Conservation (phyloP, 2,888 invertebrate genomes). For the Peribatodes rhomboidaria region DNA sequence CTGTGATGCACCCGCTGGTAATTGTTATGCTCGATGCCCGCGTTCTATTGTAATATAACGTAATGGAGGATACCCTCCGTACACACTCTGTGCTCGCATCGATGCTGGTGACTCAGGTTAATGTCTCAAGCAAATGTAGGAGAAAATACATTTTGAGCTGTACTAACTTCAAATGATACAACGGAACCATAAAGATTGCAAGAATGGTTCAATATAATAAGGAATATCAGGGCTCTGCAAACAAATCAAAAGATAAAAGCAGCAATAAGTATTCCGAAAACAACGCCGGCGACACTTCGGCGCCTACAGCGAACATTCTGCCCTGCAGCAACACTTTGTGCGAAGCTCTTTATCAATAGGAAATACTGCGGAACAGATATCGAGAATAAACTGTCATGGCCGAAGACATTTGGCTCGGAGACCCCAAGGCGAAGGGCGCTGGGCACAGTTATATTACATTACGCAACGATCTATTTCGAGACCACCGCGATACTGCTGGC, state of each 20-base stretch:
- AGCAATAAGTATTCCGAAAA: conserved; percentile 21
- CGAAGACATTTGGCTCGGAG: conserved; percentile 61
- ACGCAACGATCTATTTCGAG: conserved; percentile 48
- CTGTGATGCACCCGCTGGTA: conserved; percentile 47
- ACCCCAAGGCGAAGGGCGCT: conserved; percentile 65
- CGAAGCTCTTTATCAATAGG: conserved; percentile 43
- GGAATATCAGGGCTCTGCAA: conserved; percentile 7
- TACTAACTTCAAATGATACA: not conserved
- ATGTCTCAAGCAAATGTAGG: not conserved
- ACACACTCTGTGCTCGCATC: not conserved
- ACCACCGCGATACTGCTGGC: conserved; percentile 45
- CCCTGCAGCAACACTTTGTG: conserved; percentile 13
- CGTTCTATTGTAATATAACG: conserved; percentile 45
- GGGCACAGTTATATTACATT: conserved; percentile 49
- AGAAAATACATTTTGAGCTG: conserved; percentile 4
- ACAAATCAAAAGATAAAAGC: conserved; percentile 29
- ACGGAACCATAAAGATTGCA: conserved; percentile 11
- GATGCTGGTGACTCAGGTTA: not conserved
- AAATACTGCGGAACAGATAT: conserved; percentile 37
- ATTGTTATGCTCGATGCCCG: conserved; percentile 49
- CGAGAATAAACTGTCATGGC: conserved; percentile 48
- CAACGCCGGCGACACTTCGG: conserved; percentile 26
- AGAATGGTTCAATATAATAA: conserved; percentile 9
- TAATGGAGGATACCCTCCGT: conserved; percentile 31
- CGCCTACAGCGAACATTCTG: conserved; percentile 21